Base-by-base conservation (phyloP, 2,113 vertebrate species). In the Thermophis baileyi region DNA sequence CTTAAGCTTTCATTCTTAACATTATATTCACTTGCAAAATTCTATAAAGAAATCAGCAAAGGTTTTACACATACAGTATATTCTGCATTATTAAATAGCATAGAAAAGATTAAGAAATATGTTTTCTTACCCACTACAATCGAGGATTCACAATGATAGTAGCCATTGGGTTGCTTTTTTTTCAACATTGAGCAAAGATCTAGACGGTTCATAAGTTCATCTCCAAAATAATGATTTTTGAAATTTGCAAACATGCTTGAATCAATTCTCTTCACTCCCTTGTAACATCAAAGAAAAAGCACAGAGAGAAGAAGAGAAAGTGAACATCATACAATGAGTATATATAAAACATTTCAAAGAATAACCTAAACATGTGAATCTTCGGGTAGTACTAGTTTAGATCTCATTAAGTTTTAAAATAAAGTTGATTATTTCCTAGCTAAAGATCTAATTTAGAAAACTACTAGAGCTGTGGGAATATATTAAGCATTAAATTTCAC, bases 161-260 rank as follows among this genome's bases (percentile, higher is more conserved):
- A 99, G 53, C 99, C 99, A 94, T 98, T 98, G 1, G 97, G 97
- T 60, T 98, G 98, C 95, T 99, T 99, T 96, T 98, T 98, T 97
- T 99, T 99, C 96, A 98, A 89, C 99, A 99, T 99, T 92, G 99
- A 99, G 95, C 99, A 99, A 95, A 99, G 98, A 96, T 99, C 99
- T 89, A 99, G 95, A 60, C 98, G 97, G 53, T 97, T 97, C 57
- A 99, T 96, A 0, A 94, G 91, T 97, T 99, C 99, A 92, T 98
- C 97, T 97, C 99, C 99, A 96, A 99, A 99, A 94, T 95, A 97
- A 95, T 97, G 97, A 96, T 96, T 96, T 94, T 97, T 92, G 94
- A 98, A 98, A 91, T 97, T 96, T 51, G 98, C 97, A 96, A 98
- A 99, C 7, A 99, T 96, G 11, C 93, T 96, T 0, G 97, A 96